Conservation (phyloP, 2,797 vertebrate genomes). For the Bradypodion ventrale region DNA sequence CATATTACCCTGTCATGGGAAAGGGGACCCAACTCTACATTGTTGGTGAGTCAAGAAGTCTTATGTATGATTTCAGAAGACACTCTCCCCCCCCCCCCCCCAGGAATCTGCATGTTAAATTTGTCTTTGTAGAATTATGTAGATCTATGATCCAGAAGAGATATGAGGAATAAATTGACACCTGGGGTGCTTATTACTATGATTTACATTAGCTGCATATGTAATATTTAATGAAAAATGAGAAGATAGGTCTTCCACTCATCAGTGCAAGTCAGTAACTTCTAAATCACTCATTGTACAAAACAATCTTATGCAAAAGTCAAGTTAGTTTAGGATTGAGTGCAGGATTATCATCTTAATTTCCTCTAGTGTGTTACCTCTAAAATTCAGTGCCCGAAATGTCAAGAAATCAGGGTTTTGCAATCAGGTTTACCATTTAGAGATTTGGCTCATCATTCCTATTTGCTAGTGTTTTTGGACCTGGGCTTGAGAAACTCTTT, state of each 20-base stretch:
- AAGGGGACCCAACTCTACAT: constrained; percentile 83
- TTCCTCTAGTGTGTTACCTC: neutral
- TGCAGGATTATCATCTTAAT: neutral
- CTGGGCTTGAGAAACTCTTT: neutral
- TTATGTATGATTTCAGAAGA: constrained; percentile 19
- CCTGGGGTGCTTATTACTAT: too few species aligned
- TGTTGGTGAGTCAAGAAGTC: constrained; percentile 76
- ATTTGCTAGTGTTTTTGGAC: neutral
- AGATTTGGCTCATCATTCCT: neutral
- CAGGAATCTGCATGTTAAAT: neutral
- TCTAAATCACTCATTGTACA: neutral
- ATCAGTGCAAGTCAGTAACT: neutral
- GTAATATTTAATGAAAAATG: too few species aligned
- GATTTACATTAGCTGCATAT: too few species aligned
- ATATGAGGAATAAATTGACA: too few species aligned
- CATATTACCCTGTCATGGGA: constrained; percentile 76
- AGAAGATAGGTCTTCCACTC: too few species aligned
- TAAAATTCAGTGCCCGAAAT: neutral
- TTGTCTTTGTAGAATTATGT: neutral
- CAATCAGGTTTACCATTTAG: neutral
- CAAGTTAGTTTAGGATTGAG: neutral
- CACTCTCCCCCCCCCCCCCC: neutral
- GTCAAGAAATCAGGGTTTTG: neutral
- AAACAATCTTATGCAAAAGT: neutral
- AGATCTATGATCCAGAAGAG: too few species aligned